Percentiles rank a stretch among this genome's conserved stretches.
Conservation (phyloP, 2,797 vertebrate genomes). For the Ceyx erithaca region DNA sequence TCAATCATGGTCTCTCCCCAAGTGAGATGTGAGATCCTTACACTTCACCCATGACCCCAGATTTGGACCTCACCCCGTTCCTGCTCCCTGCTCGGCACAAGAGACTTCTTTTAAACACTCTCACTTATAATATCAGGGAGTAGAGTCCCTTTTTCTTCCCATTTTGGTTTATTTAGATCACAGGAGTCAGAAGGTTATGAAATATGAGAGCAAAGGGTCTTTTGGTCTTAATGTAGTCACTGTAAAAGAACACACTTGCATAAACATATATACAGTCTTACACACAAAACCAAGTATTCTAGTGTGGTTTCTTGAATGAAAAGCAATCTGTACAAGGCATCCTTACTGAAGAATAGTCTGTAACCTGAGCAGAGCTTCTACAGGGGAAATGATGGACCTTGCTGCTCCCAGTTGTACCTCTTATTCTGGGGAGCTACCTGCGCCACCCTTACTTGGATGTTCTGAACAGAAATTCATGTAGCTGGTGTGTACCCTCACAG, state of each 20-base stretch:
- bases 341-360: neutral
- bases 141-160: neutral
- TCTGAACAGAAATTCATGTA: neutral
- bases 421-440: neutral
- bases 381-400: accelerated
- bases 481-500: neutral
- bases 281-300: neutral
- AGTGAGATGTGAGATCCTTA: neutral
- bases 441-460: neutral
- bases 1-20: neutral
- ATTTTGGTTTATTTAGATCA: neutral
- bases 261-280: neutral
- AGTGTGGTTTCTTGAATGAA: neutral
- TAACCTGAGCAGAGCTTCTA: neutral
- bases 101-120: neutral
- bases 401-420: neutral
- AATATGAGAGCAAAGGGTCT: neutral
- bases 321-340: neutral
- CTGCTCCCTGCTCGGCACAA: neutral
- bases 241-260: neutral
- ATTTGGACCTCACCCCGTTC: neutral
- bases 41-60: neutral
- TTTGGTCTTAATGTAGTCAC: neutral
- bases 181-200: neutral
- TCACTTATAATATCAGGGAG: neutral